Conservation (phyloP, 2,888 invertebrate species). For the Caenorhabditis japonica region DNA sequence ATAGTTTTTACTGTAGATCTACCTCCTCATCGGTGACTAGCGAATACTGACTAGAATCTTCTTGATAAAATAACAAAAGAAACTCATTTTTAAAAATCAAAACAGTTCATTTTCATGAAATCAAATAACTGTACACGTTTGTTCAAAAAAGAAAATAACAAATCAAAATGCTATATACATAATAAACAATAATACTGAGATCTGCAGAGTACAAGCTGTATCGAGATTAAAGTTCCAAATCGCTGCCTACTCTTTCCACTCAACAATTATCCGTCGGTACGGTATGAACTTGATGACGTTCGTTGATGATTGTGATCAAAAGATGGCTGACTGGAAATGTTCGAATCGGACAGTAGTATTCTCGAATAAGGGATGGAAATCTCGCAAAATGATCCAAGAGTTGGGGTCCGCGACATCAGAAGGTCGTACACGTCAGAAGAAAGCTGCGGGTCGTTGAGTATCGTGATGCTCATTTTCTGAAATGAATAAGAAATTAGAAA, state of each 20-base stretch:
- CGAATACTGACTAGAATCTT: too few species aligned
- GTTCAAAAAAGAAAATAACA: conserved; percentile 15
- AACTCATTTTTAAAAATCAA: conserved; percentile 12
- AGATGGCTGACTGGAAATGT: background rate
- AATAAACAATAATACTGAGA: conserved; percentile 27
- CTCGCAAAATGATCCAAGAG: conserved; percentile 34
- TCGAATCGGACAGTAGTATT: conserved; percentile 5
- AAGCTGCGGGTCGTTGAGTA: conserved; percentile 57
- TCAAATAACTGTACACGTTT: conserved; percentile 17
- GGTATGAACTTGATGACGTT: conserved; percentile 1
- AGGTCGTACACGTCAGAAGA: conserved; percentile 57
- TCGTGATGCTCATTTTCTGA: conserved; percentile 56
- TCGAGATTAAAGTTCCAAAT: conserved; percentile 29
- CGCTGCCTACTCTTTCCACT: conserved; percentile 36
- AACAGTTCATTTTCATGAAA: conserved; percentile 10
- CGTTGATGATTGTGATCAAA: background rate
- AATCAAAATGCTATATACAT: conserved; percentile 44
- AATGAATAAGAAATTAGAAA: conserved; percentile 9
- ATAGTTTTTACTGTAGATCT: too few species aligned
- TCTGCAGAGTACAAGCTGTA: conserved; percentile 39
- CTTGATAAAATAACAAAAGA: too few species aligned
- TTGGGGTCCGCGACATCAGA: conserved; percentile 42
- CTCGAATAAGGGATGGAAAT: conserved; percentile 5
- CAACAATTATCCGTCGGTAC: conserved; percentile 22
- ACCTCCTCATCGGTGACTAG: too few species aligned